Base-by-base conservation (phyloP, 2,797 vertebrate genomes). In the Anguilla megastoma region DNA sequence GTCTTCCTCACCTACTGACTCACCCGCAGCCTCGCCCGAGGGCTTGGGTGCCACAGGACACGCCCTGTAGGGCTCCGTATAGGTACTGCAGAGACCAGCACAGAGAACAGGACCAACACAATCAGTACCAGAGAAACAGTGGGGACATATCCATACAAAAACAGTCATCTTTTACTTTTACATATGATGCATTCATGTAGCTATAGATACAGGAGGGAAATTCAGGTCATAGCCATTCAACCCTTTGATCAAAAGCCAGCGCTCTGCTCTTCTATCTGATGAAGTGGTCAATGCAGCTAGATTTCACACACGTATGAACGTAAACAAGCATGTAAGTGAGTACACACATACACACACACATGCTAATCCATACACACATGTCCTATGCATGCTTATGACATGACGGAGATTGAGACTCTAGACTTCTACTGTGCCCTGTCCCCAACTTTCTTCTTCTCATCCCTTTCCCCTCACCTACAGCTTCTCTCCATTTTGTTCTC, bases 21-120 rank as follows among this genome's bases (percentile, higher is more conserved):
- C 91, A 86, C 95, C 94, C 83, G 85, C 80, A 1, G 93, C 4
- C 8, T 93, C 91, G 86, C 95, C 94, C 76, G 86, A 74, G 1
- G 92, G 94, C 50, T 90, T 91, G 7, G 91, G 90, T 0, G 96
- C 95, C 88, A 96, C 86, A 0, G 96, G 91, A 89, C 95, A 97
- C 87, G 98, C 94, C 56, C 97, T 98, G 93, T 98, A 98, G 56
- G 98, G 98, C 93, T 99, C 98, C 0, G 98, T 99, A 94, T 99
- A 99, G 92, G 98, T 97, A 90, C 98, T 99, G 95, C 21, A 12
- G 48, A 50, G 66, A 84, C 87, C 80, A 71, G 50, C 41, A 45
- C 60, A 66, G 10, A 76, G 54, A 4, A 27, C 33, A 85, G 30
- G 66, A 58, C 24, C 5, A 48, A 27, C 21, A 56, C n/a, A 33